Base-by-base conservation (phyloP, 2,797 vertebrate species). In the Siniperca undulata region DNA sequence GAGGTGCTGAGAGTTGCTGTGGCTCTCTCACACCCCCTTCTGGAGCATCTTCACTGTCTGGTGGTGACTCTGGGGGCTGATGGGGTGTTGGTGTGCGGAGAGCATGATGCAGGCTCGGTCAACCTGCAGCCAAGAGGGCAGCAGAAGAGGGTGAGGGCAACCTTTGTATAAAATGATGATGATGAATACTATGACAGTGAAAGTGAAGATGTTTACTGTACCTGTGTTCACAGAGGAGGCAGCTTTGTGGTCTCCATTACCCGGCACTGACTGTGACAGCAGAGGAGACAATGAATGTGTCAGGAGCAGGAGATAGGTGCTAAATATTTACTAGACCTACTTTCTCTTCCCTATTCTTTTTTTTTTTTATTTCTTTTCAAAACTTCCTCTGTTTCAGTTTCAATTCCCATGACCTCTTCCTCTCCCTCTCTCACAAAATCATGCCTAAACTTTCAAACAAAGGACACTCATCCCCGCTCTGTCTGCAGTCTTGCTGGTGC, bases 261-360 rank as follows among this genome's bases (percentile, higher is more conserved):
- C 96, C 97, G 0, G 94, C 97, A 0, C 68, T 97, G 80, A 78
- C 87, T 16, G 59, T 96, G 80, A 68, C 90, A 9, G 66, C 87
- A 71, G 95, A 96, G 48, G 94, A 97, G 77, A 97, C 92, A 0
- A 77, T 97, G 77, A 99, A 97, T 0, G 97, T 98, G 42, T 98
- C 97, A 0, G 97, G 97, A 92, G 97, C 97, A 7, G 97, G 97
- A 40, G 97, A 98, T 89, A 98, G 97, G 97, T 95, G 53, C 38
- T 59, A 24, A 61, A 66, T 52, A 36, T 61, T 70, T 67, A n/a
- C 20, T 19, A 19, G 9, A 52, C 22, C 74, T 68, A 53, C 24
- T 74, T 82, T 20, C 10, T 60, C 2, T 60, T 68, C 38, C 8
- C 5, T 27, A 22, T 65, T 70, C 20, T 22, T 64, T 4, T 30